Evolutionary conservation across 2,888 invertebrate species (phyloP), one percentile per base, ranked within the genome.

Genomic region (Phyllotreta cruciferae): DNA sequence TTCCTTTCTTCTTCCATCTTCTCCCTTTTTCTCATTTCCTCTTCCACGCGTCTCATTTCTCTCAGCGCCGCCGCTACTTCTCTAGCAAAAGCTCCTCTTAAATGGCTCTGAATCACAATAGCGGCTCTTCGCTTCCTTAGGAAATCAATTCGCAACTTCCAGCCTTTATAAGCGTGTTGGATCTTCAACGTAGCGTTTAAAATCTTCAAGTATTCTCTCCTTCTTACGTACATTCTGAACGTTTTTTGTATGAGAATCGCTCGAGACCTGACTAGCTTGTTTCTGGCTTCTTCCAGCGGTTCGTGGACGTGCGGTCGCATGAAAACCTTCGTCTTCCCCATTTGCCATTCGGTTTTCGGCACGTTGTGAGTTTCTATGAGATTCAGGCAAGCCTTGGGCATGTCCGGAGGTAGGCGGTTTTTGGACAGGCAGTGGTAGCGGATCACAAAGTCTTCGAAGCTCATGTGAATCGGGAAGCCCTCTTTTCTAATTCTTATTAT

Each of bases 401-500:
- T 80, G 49, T 84, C 82, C 4, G 70, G 70, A n/a, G 86, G 83
- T 70, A 88, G 79, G 61, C 80, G 80, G 60, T 76, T 78, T 70
- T 80, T 81, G 54, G 81, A 80, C 66, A 94, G 83, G 77, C 94
- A 94, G 68, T 90, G 86, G 80, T 94, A 96, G 56, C 92, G 85
- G 62, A 85, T 82, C 35, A 90, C 83, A 80, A 95, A 95, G 71
- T 90, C 89, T 58, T 86, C 85, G 76, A 92, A 89, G 34, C 87
- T 85, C 81, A 94, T 85, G 77, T 96, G 95, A 69, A 94, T 88
- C 0, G 95, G 95, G 81, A 89, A 96, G 3, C 95, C 95, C 79
- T 95, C 94, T 74, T 93, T 90, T 4, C 95, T 84, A 68, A 96
- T 96, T 67, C 94, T 85, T 72, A 96, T 95, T 70, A 96, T 95